Percentiles rank a stretch among this genome's conserved stretches.
These are phyloP conservation scores for Lagocephalus sceleratus DNA, from an alignment of 2,797 vertebrate species.

Conservation along the genomic window DNA sequence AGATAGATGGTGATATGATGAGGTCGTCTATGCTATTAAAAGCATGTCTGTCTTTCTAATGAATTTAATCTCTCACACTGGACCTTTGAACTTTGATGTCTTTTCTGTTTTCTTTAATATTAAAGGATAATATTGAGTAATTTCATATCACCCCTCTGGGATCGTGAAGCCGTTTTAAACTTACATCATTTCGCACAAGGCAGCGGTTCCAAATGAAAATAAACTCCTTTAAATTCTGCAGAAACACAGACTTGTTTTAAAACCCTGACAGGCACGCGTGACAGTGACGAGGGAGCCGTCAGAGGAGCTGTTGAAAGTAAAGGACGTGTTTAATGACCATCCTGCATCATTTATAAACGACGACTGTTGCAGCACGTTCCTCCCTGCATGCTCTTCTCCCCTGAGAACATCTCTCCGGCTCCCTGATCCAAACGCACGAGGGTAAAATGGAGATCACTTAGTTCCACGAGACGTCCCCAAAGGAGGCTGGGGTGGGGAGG, in stretches of 20 bases:
- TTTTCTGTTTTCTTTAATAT: too few species aligned
- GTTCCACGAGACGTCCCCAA: constrained; percentile 54
- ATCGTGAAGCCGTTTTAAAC: constrained; percentile 17
- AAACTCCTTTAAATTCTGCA: neutral
- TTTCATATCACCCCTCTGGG: neutral
- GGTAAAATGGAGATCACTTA: constrained; percentile 56
- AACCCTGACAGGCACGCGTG: constrained; percentile 1
- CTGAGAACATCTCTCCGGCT: constrained; percentile 34
- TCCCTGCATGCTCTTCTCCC: constrained; percentile 27
- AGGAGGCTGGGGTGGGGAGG: constrained; percentile 31
- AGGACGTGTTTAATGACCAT: constrained; percentile 22
- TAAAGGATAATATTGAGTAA: too few species aligned
- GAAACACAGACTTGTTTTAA: too few species aligned
- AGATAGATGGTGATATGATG: too few species aligned
- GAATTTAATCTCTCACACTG: too few species aligned
- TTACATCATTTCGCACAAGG: constrained; percentile 12
- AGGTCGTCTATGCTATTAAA: too few species aligned
- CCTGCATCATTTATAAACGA: constrained; percentile 16
- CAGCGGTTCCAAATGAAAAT: constrained; percentile 20
- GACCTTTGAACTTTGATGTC: too few species aligned
- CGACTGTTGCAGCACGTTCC: constrained; percentile 25
- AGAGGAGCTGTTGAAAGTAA: constrained; percentile 35
- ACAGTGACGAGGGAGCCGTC: constrained; percentile 9
- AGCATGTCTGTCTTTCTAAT: too few species aligned
- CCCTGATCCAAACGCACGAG: constrained; percentile 44